Conservation (phyloP, 2,113 vertebrate species). For the Istiophorus platypterus region DNA sequence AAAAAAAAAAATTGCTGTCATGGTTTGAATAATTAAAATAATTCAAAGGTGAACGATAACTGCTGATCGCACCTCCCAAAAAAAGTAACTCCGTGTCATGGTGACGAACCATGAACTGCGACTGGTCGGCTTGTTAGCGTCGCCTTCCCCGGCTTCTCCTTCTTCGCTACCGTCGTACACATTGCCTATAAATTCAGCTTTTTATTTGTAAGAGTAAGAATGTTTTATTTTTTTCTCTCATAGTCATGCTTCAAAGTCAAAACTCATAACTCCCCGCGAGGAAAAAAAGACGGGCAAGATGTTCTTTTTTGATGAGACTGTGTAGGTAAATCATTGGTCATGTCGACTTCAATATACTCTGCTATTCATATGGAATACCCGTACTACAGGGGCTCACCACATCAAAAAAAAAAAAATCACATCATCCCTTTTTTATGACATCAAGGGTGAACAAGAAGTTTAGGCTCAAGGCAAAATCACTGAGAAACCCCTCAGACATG, state of each 20-base stretch:
- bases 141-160: too few species aligned
- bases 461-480: neutral
- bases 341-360: neutral
- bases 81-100: too few species aligned
- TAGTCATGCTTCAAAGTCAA: neutral
- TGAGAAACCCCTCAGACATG: neutral
- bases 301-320: neutral
- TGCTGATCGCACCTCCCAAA: too few species aligned
- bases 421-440: neutral
- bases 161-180: too few species aligned
- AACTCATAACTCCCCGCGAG: neutral
- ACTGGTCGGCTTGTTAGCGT: too few species aligned
- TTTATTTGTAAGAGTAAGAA: neutral
- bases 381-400: neutral
- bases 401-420: neutral
- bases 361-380: neutral
- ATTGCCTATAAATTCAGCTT: neutral
- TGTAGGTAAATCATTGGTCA: neutral
- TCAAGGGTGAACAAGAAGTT: neutral
- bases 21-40: too few species aligned
- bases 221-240: neutral
- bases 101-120: too few species aligned
- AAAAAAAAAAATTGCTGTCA: too few species aligned
- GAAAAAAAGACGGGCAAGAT: rapidly evolving
- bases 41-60: neutral